phyloP scores from a whole-genome alignment of 1,140 invertebrate genomes.

The Melitaea cinxia region DNA sequence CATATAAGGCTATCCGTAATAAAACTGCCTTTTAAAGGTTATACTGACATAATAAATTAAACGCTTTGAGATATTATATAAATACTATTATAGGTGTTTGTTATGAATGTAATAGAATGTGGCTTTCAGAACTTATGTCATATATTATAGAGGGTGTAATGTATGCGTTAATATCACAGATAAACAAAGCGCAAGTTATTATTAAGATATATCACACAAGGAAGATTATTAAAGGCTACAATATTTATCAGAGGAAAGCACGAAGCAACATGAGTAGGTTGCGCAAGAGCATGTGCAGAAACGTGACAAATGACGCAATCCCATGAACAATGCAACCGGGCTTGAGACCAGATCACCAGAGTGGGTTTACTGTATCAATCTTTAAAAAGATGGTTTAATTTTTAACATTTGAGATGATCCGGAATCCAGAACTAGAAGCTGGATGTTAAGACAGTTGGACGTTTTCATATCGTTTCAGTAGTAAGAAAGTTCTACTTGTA shows the following conservation, averaged over 20 bases:
- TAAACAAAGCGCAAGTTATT: slow-evolving; percentile 17
- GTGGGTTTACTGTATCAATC: slow-evolving; percentile 43
- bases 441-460: no score
- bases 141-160: neutral
- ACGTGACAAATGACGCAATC: slow-evolving; percentile 73
- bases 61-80: slow-evolving; percentile 6
- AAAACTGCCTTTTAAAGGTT: slow-evolving; percentile 36
- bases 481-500: no score
- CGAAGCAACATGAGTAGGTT: slow-evolving; percentile 54
- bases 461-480: no score
- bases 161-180: slow-evolving; percentile 7
- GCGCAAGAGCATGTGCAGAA: slow-evolving; percentile 52
- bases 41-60: slow-evolving; percentile 26
- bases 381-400: slow-evolving; percentile 26
- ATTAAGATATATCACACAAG: slow-evolving; percentile 29
- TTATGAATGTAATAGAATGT: slow-evolving; percentile 3
- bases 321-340: slow-evolving; percentile 59
- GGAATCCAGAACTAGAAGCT: no score
- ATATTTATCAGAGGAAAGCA: slow-evolving; percentile 50
- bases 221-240: slow-evolving; percentile 51
- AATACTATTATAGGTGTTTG: slow-evolving; percentile 16
- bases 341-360: slow-evolving; percentile 52
- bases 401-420: neutral
- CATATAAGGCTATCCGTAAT: slow-evolving; percentile 33
- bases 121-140: neutral